phyloP scores from a whole-genome alignment of 2,888 invertebrate genomes.

The Teleogryllus oceanicus region DNA sequence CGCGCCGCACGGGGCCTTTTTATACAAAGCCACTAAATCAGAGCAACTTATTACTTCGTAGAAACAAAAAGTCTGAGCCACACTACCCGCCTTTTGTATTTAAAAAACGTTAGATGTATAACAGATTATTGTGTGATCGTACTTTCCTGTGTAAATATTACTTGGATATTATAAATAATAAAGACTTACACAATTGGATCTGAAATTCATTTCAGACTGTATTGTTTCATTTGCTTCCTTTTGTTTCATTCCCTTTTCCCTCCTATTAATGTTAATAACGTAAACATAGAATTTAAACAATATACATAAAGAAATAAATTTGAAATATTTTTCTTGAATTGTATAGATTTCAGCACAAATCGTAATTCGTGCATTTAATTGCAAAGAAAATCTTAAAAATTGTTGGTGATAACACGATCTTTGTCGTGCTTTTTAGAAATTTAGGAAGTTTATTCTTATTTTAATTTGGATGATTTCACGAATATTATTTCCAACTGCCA shows the following conservation, averaged over 20 bases:
- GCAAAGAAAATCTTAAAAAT: too few relatives aligned
- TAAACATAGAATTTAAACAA: background rate
- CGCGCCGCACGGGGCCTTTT: background rate
- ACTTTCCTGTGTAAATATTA: slow-evolving; percentile 6
- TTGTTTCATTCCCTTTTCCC: background rate
- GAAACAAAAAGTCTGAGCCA: slow-evolving; percentile 10
- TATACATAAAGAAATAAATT: background rate
- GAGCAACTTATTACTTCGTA: background rate
- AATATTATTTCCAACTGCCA: too few relatives aligned
- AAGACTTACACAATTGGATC: background rate
- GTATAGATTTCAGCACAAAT: too few relatives aligned
- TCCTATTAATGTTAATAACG: background rate
- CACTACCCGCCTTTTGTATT: slow-evolving; percentile 10
- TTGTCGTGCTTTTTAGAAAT: too few relatives aligned
- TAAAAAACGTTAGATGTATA: background rate
- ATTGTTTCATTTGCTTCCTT: background rate
- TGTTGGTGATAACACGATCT: too few relatives aligned
- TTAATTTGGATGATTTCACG: too few relatives aligned
- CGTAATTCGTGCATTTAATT: too few relatives aligned
- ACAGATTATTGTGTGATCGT: background rate
- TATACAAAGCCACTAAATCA: background rate
- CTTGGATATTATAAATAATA: background rate
- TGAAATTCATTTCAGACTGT: background rate
- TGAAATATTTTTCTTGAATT: background rate
- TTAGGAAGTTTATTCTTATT: too few relatives aligned